phyloP scores from a whole-genome alignment of 2,888 invertebrate species.

The Limnephilus lunatus region DNA sequence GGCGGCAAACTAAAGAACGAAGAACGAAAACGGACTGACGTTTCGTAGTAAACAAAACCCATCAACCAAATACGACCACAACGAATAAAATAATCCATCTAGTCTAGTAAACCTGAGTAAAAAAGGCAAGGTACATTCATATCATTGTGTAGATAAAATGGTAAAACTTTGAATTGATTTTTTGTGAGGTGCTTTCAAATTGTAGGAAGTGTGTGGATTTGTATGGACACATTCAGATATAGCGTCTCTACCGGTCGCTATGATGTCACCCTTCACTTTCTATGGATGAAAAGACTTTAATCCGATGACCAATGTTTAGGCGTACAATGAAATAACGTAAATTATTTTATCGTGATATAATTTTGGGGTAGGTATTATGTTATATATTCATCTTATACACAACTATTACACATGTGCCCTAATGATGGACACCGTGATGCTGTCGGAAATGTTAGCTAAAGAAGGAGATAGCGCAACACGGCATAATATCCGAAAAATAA shows the following conservation, averaged over 20 bases:
- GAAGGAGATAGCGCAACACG: too few relatives aligned
- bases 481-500: too few relatives aligned
- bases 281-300: background rate
- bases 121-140: background rate
- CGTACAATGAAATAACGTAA: background rate
- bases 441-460: too few relatives aligned
- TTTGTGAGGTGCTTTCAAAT: background rate
- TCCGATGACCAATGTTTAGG: background rate
- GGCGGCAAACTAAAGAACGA: background rate
- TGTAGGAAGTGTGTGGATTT: too few relatives aligned
- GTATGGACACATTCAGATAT: too few relatives aligned
- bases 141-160: background rate
- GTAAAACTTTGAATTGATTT: background rate
- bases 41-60: slow-evolving; percentile 14
- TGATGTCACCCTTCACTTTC: background rate
- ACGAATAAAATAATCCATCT: background rate
- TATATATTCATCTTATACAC: too few relatives aligned
- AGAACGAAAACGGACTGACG: background rate
- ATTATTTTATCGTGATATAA: background rate
- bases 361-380: too few relatives aligned
- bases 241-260: too few relatives aligned
- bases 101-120: background rate
- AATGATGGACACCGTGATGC: too few relatives aligned
- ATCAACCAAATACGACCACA: background rate
- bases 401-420: too few relatives aligned